These are phyloP conservation scores for Barnardius zonarius DNA, from an alignment of 2,113 vertebrate species.

Conservation along the genomic window DNA sequence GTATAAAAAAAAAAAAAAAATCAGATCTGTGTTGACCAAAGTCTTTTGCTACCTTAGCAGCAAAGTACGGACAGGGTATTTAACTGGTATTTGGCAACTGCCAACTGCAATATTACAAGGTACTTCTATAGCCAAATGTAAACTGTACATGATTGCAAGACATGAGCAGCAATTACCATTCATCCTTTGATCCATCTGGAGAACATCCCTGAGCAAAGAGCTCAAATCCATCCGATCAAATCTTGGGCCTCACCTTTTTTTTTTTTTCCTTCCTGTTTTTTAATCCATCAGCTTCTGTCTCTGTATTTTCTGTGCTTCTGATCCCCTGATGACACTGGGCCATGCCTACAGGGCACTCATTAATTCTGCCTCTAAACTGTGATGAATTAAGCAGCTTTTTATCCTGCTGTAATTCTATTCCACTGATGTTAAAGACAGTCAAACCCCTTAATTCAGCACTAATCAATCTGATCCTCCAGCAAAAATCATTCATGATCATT, in stretches of 20 bases:
- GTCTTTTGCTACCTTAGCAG: background rate
- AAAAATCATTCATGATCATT: background rate
- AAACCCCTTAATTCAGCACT: background rate
- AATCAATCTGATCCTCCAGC: background rate
- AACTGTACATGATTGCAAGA: background rate
- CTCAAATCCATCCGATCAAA: background rate
- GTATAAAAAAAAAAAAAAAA: background rate
- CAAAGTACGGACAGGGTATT: background rate
- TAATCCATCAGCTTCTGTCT: background rate
- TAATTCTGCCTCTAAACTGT: conserved; percentile 17
- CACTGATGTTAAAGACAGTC: background rate
- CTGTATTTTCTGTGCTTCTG: background rate
- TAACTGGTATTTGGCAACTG: background rate
- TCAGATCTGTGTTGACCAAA: background rate
- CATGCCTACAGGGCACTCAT: background rate
- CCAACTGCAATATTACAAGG: background rate
- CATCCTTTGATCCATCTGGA: background rate
- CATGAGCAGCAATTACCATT: background rate
- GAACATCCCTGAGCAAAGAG: background rate
- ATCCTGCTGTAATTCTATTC: background rate
- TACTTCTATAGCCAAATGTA: background rate
- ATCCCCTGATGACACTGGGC: background rate
- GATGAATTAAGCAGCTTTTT: conserved; percentile 34
- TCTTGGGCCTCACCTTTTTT: background rate
- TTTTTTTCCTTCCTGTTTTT: background rate